Percentiles rank a stretch among this genome's conserved stretches.
These are phyloP conservation scores for Synergus laeviventris DNA, from an alignment of 2,888 invertebrate species.

Conservation along the genomic window DNA sequence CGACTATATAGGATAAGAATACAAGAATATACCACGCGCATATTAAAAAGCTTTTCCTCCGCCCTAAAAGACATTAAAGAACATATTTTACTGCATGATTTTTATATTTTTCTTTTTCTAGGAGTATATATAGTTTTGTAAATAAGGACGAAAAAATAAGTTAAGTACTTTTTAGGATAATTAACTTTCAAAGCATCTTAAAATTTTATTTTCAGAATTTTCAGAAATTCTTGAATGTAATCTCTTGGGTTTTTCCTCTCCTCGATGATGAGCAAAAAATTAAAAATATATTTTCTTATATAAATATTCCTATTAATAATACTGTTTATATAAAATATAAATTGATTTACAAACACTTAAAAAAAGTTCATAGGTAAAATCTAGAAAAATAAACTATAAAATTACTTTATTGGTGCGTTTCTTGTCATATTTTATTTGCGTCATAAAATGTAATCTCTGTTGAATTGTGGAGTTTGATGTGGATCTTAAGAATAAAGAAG, in stretches of 20 bases:
- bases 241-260: not conserved
- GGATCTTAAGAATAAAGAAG: not conserved
- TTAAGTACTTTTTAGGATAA: not conserved
- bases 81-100: too few relatives aligned
- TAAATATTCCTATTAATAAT: too few relatives aligned
- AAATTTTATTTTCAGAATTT: not conserved
- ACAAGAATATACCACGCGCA: not conserved
- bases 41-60: conserved; percentile 6
- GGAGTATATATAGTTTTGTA: not conserved
- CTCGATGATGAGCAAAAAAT: not conserved
- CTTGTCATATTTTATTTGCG: not conserved
- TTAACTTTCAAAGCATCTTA: not conserved
- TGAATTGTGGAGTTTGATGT: not conserved
- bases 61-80: too few relatives aligned
- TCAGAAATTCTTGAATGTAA: not conserved
- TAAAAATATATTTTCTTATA: too few relatives aligned
- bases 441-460: not conserved
- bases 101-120: not conserved
- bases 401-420: not conserved
- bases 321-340: too few relatives aligned
- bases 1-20: not conserved
- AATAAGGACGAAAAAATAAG: too few relatives aligned
- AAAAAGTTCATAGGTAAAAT: too few relatives aligned
- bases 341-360: too few relatives aligned
- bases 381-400: conserved; percentile 1